Evolutionary conservation across 2,888 invertebrate species (phyloP), one percentile per base, ranked within the genome.

Genomic region (Argyresthia albistria): DNA sequence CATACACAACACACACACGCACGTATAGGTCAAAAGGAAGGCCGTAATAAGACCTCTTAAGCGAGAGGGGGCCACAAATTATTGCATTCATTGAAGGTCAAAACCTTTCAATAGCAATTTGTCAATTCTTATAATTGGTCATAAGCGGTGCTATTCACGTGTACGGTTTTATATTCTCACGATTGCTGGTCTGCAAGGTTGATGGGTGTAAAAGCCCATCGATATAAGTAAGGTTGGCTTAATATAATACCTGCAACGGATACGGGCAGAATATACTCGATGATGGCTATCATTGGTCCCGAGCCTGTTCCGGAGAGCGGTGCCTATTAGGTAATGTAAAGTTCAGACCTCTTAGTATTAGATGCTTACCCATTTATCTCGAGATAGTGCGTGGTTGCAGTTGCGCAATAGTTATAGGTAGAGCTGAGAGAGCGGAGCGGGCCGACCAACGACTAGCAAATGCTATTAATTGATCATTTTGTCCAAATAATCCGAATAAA

Each of bases 101-200:
- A 66, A 70, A 65, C 65, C 66, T 76, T 50, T 50, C 35, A 62
- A 74, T 61, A 68, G 64, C 66, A 66, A 73, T 71, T 67, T 70
- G 66, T 67, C 69, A 70, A 69, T 71, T 68, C 65, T 62, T 60
- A 60, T 70, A 69, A 75, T 73, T 69, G 66, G 60, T 54, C 58
- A 67, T 67, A 66, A 71, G 66, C 61, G 69, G 61, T 66, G 37
- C 10, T 37, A 48, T 48, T 48, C 48, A 48, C 37, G 14, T 48
- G 37, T 37, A 48, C 48, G 37, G 14, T 39, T 48, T 48, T 48
- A 35, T 48, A 37, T 48, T 48, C 48, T 48, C 37, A 48, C 48
- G 48, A 48, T 48, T 15, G 14, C 51, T 53, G 25, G 46, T 53
- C 53, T 50, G 52, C 56, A 58, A 58, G 57, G 58, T 57, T 56